Evolutionary conservation across 2,888 invertebrate genomes (phyloP).

Genomic region (Cerceris rybyensis): DNA sequence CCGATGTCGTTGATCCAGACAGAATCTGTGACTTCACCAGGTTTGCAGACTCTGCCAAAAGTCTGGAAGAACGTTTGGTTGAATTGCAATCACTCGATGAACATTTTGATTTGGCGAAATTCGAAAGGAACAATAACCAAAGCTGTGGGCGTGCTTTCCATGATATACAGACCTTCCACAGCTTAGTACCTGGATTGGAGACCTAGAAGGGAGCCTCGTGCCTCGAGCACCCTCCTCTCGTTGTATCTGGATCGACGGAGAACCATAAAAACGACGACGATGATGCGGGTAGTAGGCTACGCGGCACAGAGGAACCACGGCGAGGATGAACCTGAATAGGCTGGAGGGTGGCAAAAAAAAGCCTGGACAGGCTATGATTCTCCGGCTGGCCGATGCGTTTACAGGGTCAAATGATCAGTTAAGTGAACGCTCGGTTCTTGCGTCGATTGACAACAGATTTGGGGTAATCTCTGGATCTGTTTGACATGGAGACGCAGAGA

Average conservation of each 20-base stretch:
- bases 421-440: conserved; percentile 3
- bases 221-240: conserved; percentile 44
- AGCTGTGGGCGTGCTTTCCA: conserved; percentile 79
- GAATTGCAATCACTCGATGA: conserved; percentile 76
- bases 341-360: conserved; percentile 1
- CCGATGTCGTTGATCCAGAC: conserved; percentile 73
- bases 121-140: conserved; percentile 78
- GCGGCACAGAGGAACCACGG: conserved; percentile 49
- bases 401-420: background rate
- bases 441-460: background rate
- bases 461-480: background rate
- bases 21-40: conserved; percentile 76
- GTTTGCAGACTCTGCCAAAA: conserved; percentile 74
- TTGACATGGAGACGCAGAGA: background rate
- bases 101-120: conserved; percentile 75
- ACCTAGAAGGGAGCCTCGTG: conserved; percentile 70
- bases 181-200: conserved; percentile 78
- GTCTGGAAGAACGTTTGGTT: conserved; percentile 74
- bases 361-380: background rate
- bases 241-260: conserved; percentile 19
- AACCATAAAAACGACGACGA: conserved; percentile 26
- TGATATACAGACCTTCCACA: conserved; percentile 79
- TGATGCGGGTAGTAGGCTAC: conserved; percentile 33
- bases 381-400: background rate
- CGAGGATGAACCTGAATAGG: conserved; percentile 51